Evolutionary conservation across 2,797 vertebrate genomes (phyloP).

Genomic region (Protonibea diacanthus): DNA sequence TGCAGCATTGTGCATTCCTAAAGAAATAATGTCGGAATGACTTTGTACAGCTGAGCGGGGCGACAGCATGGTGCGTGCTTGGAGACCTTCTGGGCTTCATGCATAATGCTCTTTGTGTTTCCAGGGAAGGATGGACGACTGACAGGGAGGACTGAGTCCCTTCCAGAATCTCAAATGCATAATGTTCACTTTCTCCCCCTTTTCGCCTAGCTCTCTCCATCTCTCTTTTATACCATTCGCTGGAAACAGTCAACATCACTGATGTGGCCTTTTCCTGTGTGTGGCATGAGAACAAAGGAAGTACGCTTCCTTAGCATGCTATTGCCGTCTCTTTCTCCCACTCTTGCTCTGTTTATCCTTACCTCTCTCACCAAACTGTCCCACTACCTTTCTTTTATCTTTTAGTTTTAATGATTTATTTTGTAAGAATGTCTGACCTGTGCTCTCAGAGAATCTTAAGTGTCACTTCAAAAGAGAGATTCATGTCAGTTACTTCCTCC

Average conservation of each 20-base stretch:
- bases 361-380: conserved; percentile 39
- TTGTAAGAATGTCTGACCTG: conserved; percentile 61
- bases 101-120: conserved; percentile 90
- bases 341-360: conserved; percentile 47
- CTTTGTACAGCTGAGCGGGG: conserved; percentile 70
- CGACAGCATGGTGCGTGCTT: conserved; percentile 79
- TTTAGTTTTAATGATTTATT: conserved; percentile 69
- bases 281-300: conserved; percentile 78
- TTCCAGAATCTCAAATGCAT: conserved; percentile 83
- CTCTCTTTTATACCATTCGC: conserved; percentile 58
- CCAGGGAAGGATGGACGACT: conserved; percentile 80
- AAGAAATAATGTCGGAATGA: conserved; percentile 64
- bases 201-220: conserved; percentile 21
- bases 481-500: conserved; percentile 50
- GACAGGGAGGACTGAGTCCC: conserved; percentile 76
- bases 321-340: conserved; percentile 33
- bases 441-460: conserved; percentile 42
- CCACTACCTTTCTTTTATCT: conserved; percentile 68
- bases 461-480: conserved; percentile 61
- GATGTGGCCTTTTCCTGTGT: conserved; percentile 77
- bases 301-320: conserved; percentile 63
- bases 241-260: conserved; percentile 72
- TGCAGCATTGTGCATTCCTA: conserved; percentile 65
- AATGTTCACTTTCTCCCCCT: conserved; percentile 64
- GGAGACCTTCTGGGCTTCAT: conserved; percentile 88